A percentile compares a stretch with the other conserved stretches of the same genome.
phyloP scores from a whole-genome alignment of 2,888 invertebrate species.

The Lepidocyrtoides sp. region DNA sequence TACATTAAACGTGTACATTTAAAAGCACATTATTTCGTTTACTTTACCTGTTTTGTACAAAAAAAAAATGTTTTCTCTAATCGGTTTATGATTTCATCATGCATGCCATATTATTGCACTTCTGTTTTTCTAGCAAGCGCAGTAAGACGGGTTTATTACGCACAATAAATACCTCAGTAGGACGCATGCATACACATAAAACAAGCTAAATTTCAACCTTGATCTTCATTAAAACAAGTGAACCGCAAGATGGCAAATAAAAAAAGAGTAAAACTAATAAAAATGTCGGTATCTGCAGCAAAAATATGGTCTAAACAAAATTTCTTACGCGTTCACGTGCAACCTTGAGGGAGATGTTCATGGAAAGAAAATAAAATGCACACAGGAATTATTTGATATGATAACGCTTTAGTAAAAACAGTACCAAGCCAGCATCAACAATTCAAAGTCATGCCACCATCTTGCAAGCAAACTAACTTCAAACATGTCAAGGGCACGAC shows the following conservation, averaged over 20 bases:
- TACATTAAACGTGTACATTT: not conserved
- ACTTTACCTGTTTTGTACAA: slow-evolving; percentile 10
- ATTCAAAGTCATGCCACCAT: slow-evolving; percentile 20
- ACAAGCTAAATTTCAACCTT: slow-evolving; percentile 36
- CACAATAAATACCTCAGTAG: slow-evolving; percentile 34
- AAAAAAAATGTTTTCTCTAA: slow-evolving; percentile 28
- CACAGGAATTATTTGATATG: not conserved
- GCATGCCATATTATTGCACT: slow-evolving; percentile 52
- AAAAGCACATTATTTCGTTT: not conserved
- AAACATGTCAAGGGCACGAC: slow-evolving; percentile 35
- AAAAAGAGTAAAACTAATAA: slow-evolving; percentile 45
- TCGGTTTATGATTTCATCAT: slow-evolving; percentile 61
- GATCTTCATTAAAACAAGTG: slow-evolving; percentile 56
- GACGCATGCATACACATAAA: slow-evolving; percentile 9
- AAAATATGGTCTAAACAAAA: slow-evolving; percentile 6
- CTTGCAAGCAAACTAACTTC: slow-evolving; percentile 19
- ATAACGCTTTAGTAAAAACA: not conserved
- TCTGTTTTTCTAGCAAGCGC: not conserved
- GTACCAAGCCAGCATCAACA: not conserved
- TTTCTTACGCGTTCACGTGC: not conserved
- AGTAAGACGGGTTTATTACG: not conserved
- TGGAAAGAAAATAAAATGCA: not conserved
- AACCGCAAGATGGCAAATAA: slow-evolving; percentile 14
- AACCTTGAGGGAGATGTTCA: not conserved
- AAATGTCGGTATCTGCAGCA: slow-evolving; percentile 24